Percentiles rank a stretch among this genome's conserved stretches.
Conservation (phyloP, 2,888 invertebrate genomes). For the Julus scandinavius region DNA sequence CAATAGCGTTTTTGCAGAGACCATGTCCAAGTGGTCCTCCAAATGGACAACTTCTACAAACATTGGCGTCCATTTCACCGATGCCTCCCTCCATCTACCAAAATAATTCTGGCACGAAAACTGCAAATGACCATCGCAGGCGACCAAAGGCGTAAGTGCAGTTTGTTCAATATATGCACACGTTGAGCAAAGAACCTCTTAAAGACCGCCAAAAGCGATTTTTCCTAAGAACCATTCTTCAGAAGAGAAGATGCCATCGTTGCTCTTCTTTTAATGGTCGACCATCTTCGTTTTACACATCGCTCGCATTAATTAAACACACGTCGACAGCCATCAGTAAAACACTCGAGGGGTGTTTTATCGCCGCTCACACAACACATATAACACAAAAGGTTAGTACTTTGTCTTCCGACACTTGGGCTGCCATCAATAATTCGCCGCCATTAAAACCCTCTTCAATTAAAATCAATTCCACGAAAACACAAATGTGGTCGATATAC, state of each 20-base stretch:
- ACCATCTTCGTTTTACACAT: not conserved
- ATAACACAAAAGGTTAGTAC: not conserved
- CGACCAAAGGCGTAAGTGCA: too few relatives aligned
- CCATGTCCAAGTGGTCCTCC: not conserved
- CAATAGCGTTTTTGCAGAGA: not conserved
- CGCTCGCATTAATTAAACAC: not conserved
- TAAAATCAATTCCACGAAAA: not conserved
- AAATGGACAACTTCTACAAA: not conserved
- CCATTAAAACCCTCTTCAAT: not conserved
- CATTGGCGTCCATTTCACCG: not conserved
- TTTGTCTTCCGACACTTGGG: not conserved
- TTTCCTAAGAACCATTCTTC: not conserved
- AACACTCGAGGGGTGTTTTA: not conserved
- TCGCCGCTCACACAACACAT: not conserved
- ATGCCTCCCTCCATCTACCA: not conserved
- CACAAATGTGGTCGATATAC: too few relatives aligned
- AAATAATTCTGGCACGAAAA: not conserved
- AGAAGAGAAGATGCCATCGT: not conserved
- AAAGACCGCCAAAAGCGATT: not conserved
- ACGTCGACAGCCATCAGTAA: not conserved
- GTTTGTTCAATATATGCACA: not conserved
- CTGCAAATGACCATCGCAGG: not conserved
- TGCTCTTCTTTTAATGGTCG: not conserved
- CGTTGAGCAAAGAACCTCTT: too few relatives aligned
- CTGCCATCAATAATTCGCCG: conserved; percentile 10